A percentile compares a stretch with the other conserved stretches of the same genome.
Conservation (phyloP, 2,113 vertebrate genomes). For the Climacteris rufus region DNA sequence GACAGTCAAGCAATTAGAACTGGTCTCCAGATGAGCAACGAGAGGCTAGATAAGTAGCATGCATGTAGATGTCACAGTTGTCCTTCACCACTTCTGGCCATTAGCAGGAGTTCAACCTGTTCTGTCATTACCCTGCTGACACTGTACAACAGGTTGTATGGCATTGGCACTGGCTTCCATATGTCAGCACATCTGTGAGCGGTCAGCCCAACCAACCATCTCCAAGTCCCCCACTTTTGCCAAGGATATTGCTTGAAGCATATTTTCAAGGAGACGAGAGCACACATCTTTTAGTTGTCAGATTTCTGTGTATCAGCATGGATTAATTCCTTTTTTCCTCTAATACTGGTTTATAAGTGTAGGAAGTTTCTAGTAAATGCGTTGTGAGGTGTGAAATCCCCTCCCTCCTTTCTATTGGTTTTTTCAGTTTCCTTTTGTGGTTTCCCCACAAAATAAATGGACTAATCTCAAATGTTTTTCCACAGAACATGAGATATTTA, state of each 20-base stretch:
- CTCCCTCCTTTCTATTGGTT: neutral
- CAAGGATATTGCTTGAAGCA: conserved; percentile 74
- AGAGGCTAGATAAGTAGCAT: neutral
- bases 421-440: neutral
- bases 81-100: conserved; percentile 67
- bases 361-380: neutral
- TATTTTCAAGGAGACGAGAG: conserved; percentile 71
- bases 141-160: conserved; percentile 86
- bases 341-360: neutral
- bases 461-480: neutral
- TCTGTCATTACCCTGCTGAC: conserved; percentile 77
- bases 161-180: conserved; percentile 78
- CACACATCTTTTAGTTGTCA: conserved; percentile 71
- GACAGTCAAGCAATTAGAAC: neutral
- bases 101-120: conserved; percentile 74
- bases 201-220: conserved; percentile 71
- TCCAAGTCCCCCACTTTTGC: conserved; percentile 70
- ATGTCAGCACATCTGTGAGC: conserved; percentile 85
- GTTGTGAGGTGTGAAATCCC: neutral
- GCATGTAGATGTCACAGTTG: conserved; percentile 56
- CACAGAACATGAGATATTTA: neutral
- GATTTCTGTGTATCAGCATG: conserved; percentile 48
- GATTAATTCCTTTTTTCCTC: neutral
- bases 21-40: neutral
- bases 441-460: neutral